Evolutionary conservation across 2,888 invertebrate genomes (phyloP).

Genomic region (Diadegma fenestrale): DNA sequence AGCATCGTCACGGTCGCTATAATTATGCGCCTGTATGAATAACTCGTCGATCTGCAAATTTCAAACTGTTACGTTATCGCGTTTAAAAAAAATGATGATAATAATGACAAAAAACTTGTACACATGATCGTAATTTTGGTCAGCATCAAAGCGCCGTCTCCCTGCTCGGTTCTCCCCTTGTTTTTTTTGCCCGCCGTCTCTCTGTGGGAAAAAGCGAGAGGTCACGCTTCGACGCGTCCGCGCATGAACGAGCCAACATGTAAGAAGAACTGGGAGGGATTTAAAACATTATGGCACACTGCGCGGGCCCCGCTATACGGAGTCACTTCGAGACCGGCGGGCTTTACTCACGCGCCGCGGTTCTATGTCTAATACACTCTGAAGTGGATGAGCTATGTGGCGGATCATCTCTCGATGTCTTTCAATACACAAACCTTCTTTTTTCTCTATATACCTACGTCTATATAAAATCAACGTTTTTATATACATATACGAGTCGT

Average conservation of each 20-base stretch:
- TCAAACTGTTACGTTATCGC: background rate
- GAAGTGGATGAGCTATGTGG: conserved; percentile 16
- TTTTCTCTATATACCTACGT: background rate
- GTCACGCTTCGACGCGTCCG: conserved; percentile 66
- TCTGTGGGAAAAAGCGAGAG: conserved; percentile 58
- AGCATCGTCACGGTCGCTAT: background rate
- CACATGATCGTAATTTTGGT: conserved; percentile 52
- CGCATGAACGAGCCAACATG: conserved; percentile 45
- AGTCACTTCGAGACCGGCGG: conserved; percentile 69
- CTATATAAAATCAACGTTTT: no score
- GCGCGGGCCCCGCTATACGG: conserved; percentile 66
- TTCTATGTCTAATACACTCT: conserved; percentile 25
- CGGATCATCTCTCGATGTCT: conserved; percentile 34
- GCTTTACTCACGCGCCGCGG: conserved; percentile 48
- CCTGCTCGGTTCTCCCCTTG: conserved; percentile 15
- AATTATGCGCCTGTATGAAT: background rate
- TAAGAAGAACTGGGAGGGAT: conserved; percentile 34
- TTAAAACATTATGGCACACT: background rate
- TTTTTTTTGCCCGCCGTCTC: conserved; percentile 43
- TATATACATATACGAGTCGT: no score
- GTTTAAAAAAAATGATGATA: no score
- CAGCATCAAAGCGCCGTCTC: conserved; percentile 53
- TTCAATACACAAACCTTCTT: background rate
- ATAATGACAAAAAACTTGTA: background rate
- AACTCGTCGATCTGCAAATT: conserved; percentile 12